phyloP scores from a whole-genome alignment of 2,113 vertebrate genomes.

The Syngnathoides biaculeatus region DNA sequence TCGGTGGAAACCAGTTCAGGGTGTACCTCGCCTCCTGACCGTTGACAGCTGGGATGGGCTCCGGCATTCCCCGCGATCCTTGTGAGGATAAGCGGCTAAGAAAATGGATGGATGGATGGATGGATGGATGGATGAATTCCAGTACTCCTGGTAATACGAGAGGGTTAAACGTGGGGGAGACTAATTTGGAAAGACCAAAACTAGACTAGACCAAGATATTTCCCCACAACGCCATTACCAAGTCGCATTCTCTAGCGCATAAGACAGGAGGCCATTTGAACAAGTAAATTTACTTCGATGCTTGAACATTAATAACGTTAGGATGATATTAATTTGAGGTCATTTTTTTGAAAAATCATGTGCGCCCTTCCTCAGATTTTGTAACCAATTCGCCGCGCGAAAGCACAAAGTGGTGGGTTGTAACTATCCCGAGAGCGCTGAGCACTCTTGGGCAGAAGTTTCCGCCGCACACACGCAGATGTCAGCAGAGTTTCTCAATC shows the following conservation, averaged over 20 bases:
- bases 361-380: neutral
- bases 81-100: no score
- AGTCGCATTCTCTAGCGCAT: neutral
- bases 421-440: rapidly evolving
- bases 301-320: neutral
- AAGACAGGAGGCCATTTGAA: neutral
- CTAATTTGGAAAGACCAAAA: neutral
- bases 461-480: constrained; percentile 54
- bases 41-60: no score
- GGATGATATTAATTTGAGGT: neutral
- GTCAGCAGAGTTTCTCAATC: constrained; percentile 67
- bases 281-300: neutral
- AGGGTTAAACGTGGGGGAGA: neutral
- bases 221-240: neutral
- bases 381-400: neutral
- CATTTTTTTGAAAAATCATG: neutral
- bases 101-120: no score
- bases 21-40: no score
- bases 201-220: neutral
- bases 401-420: neutral
- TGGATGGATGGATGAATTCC: no score
- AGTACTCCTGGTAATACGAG: no score
- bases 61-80: no score
- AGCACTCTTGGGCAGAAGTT: constrained; percentile 34
- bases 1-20: no score